Evolutionary conservation across 2,797 vertebrate genomes (phyloP), one percentile per base, ranked within the genome.

Genomic region (Phyllotis vaccarum): DNA sequence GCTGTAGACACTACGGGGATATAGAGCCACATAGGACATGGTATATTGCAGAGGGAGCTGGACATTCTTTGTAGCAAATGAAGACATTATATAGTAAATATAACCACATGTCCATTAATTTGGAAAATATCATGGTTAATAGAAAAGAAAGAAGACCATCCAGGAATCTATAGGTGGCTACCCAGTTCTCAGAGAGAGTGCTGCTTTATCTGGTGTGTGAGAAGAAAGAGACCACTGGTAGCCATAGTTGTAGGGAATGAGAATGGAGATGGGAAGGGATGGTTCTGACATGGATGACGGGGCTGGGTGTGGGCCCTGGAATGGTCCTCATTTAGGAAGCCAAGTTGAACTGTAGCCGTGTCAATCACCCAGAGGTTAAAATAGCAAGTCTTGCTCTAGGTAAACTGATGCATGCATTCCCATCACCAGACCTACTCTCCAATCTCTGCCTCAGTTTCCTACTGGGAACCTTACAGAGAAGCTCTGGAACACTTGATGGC

Each of bases 81-180:
- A 91, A 87, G 49, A 87, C 12, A 78, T 85, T 76, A 82, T 89
- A n/a, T 68, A 60, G 27, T 37, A 90, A 49, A 92, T 81, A 27
- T 5, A 46, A 66, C 64, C 79, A 46, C 13, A 95, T 76, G 85
- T 74, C 90, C 37, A 86, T 72, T 46, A 34, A 46, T 52, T 60
- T 89, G 76, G 96, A 95, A 66, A 91, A 86, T 79, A 24, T 43
- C n/a, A 70, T 5, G 68, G 92, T 21, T 6, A 94, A 82, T 24
- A 86, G 68, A 82, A 93, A 60, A 81, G 68, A 75, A 91, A 91
- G 29, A 37, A 79, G 70, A 90, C 2, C 60, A 68, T 81, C 5
- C 17, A 58, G 52, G 49, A 58, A 90, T 60, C 49, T 49, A 2
- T 13, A 79, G 52, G 12, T 37, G 1, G 37, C 11, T 81, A 79